Base-by-base conservation (phyloP, 1,140 invertebrate species). In the Lysiphlebus fabarum region DNA sequence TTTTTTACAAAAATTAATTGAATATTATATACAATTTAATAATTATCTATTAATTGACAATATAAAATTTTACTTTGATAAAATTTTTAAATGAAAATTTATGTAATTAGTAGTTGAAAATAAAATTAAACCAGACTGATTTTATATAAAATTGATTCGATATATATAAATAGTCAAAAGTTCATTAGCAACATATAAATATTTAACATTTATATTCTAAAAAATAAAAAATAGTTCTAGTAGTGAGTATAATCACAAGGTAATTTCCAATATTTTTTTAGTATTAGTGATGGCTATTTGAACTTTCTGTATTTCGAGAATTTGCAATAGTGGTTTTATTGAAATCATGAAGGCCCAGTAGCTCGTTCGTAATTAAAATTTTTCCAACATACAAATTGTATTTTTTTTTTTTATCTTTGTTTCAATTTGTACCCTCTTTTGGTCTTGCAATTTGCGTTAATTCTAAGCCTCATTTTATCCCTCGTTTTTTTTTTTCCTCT, bases 291-390 rank as follows among this genome's bases (percentile, higher is more conserved):
- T n/a, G 44, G 49, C 53, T 10, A 38, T 49, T 40, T 17, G 42
- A 40, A 37, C 14, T 36, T 48, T 38, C 56, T 48, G 61, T 56
- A 58, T 61, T 58, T 49, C 42, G 45, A 49, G 47, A 40, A 56
- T 56, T 43, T 11, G 33, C n/a, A 42, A 33, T 56, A 37, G 48
- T 17, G 41, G 14, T 53, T 56, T 43, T 17, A 26, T 26, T 26
- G 17, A 4, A 26, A 26, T 26, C 17, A 4, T 26, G 17, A 26
- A 26, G 17, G 45, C 49, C 53, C 10, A 36, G 44, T 38, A 26
- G 43, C 54, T 53, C 45, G 55, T 61, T 67, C 63, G 68, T 69
- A 72, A 72, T 72, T 72, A 71, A 70, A 65, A 65, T 70, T 65
- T 64, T 64, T 64, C 58, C 49, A 42, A 49, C 54, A 43, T 45